These are phyloP conservation scores for Dysidea cf. avara DNA, from an alignment of 37 sponge, comb jelly and placozoan genomes.

Conservation along the genomic window DNA sequence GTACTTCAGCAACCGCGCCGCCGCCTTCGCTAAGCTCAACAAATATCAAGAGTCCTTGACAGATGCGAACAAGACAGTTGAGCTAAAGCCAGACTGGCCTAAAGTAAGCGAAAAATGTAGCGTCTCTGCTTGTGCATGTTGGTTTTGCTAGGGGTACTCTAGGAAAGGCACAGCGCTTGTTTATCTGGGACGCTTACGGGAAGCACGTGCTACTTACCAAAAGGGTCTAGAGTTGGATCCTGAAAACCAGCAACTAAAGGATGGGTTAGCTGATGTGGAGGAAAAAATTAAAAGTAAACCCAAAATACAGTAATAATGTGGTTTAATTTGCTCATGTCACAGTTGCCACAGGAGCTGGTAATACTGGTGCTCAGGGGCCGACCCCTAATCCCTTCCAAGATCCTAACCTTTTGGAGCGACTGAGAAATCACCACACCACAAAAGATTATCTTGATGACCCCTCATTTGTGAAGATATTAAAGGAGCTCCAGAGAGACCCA, in stretches of 20 bases:
- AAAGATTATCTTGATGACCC: conserved; percentile 55
- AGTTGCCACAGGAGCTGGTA: too few species aligned
- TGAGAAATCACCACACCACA: conserved; percentile 50
- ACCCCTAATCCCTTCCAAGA: conserved; percentile 59
- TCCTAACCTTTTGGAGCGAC: conserved; percentile 33
- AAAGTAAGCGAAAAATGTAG: conserved; percentile 34
- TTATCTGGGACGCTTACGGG: conserved; percentile 20
- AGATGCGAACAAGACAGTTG: conserved; percentile 59
- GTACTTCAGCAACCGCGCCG: conserved; percentile 77
- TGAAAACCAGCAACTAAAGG: conserved; percentile 48
- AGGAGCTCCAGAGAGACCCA: conserved; percentile 26
- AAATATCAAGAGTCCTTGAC: conserved; percentile 46
- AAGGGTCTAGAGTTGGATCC: conserved; percentile 66
- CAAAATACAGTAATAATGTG: too few species aligned
- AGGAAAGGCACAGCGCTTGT: conserved; percentile 61
- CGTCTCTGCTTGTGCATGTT: not conserved
- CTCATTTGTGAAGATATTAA: conserved; percentile 40
- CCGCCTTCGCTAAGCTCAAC: conserved; percentile 57
- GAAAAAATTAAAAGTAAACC: not conserved
- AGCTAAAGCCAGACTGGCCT: conserved; percentile 65
- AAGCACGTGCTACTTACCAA: conserved; percentile 54
- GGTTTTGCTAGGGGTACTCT: conserved; percentile 62
- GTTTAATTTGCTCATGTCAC: too few species aligned
- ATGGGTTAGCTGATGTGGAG: conserved; percentile 47
- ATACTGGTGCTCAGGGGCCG: too few species aligned